Evolutionary conservation across 2,888 invertebrate genomes (phyloP).

Genomic region (Teleiodes luculella): DNA sequence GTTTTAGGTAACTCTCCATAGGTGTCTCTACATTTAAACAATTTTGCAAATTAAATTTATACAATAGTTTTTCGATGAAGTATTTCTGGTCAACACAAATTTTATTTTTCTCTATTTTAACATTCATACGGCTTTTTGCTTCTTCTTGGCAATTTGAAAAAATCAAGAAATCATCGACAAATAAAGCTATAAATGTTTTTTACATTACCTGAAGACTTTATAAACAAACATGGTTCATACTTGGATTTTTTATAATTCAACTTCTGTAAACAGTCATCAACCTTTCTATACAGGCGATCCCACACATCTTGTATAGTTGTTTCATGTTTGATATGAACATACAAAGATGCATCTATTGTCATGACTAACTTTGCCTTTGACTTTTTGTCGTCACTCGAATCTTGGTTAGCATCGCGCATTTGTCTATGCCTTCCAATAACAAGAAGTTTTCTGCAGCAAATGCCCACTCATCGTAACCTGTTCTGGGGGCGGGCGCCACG

Average conservation of each 20-base stretch:
- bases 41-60: slow-evolving; percentile 15
- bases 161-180: slow-evolving; percentile 30
- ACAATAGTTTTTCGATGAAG: slow-evolving; percentile 13
- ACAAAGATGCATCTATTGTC: slow-evolving; percentile 13
- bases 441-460: too few relatives aligned
- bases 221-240: slow-evolving; percentile 31
- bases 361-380: neutral
- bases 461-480: too few relatives aligned
- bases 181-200: slow-evolving; percentile 25
- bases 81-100: slow-evolving; percentile 17
- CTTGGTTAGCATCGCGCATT: too few relatives aligned
- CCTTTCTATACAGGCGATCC: slow-evolving; percentile 21
- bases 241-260: slow-evolving; percentile 23
- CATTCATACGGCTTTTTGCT: slow-evolving; percentile 11
- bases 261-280: slow-evolving; percentile 21
- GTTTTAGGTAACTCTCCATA: slow-evolving; percentile 17
- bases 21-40: slow-evolving; percentile 18
- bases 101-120: slow-evolving; percentile 15
- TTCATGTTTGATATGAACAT: slow-evolving; percentile 16
- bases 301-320: slow-evolving; percentile 13
- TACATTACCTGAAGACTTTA: neutral
- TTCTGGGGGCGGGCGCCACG: too few relatives aligned
- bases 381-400: too few relatives aligned
- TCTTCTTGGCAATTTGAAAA: slow-evolving; percentile 16
- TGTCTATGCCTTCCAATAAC: too few relatives aligned